A percentile compares a stretch with the other conserved stretches of the same genome.
Conservation (phyloP, 1,140 invertebrate species). For the Drosophila tropicalis region DNA sequence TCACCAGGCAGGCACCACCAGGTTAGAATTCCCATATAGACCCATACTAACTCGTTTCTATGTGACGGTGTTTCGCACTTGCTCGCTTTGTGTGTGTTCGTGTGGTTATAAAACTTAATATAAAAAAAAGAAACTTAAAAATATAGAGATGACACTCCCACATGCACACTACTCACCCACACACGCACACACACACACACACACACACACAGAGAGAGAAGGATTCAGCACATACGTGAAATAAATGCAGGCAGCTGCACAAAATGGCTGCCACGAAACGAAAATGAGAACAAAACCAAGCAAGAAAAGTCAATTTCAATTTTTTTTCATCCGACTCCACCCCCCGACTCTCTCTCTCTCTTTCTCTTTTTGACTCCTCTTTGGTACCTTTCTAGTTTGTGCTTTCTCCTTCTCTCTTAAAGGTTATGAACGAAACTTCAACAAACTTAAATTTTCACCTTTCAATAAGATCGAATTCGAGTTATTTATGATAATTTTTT, state of each 20-base stretch:
- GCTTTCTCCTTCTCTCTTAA: not conserved
- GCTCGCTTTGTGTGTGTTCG: conserved; percentile 11
- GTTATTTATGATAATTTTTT: too few relatives aligned
- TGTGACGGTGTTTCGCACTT: not conserved
- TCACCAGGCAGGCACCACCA: conserved; percentile 40
- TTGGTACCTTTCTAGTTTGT: not conserved
- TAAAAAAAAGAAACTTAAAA: conserved; percentile 45
- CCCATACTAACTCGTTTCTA: not conserved
- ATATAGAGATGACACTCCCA: conserved; percentile 21
- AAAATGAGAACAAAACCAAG: conserved; percentile 56
- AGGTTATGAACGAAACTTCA: conserved; percentile 2
- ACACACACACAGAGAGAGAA: conserved; percentile 1
- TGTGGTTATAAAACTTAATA: conserved; percentile 53
- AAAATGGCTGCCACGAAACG: conserved; percentile 58
- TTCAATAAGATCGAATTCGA: too few relatives aligned
- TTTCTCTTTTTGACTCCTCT: not conserved
- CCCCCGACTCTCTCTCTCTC: not conserved
- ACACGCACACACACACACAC: conserved; percentile 13
- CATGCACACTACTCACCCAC: not conserved
- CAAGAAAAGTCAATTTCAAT: conserved; percentile 46
- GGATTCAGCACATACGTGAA: conserved; percentile 19
- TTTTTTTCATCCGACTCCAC: not conserved
- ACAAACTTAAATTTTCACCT: not conserved
- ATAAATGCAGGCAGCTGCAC: conserved; percentile 50
- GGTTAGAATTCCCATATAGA: not conserved